These are phyloP conservation scores for Sylvia borin DNA, from an alignment of 2,797 vertebrate genomes.

Conservation along the genomic window DNA sequence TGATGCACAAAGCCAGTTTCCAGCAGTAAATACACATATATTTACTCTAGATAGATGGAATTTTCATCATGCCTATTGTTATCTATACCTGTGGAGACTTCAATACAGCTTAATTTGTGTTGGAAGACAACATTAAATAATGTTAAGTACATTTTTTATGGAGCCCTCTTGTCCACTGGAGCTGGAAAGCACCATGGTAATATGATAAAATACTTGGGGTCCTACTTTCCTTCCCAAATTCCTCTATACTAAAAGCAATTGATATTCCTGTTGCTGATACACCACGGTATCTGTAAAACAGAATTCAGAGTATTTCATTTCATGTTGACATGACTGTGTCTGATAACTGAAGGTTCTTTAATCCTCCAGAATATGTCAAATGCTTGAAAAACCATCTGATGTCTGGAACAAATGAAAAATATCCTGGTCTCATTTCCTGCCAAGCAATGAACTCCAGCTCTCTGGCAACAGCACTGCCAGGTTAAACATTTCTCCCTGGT, in stretches of 20 bases:
- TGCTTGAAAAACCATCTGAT: not conserved
- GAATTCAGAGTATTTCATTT: not conserved
- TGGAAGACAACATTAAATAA: not conserved
- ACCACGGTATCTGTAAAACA: not conserved
- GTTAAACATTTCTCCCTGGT: not conserved
- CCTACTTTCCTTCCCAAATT: not conserved
- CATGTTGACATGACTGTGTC: not conserved
- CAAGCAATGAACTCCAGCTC: not conserved
- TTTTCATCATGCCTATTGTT: not conserved
- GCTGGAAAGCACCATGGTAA: not conserved
- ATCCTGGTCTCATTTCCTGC: not conserved
- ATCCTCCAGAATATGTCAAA: not conserved
- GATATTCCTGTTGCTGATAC: not conserved
- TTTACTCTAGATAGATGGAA: not conserved
- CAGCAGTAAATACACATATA: not conserved
- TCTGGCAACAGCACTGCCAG: not conserved
- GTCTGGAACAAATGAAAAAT: constrained; percentile 18
- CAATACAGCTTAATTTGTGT: not conserved
- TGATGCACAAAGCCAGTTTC: not conserved
- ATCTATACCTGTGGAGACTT: not conserved
- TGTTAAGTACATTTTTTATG: not conserved
- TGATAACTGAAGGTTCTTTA: not conserved
- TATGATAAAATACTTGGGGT: not conserved
- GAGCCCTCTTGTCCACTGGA: not conserved
- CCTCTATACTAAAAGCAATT: not conserved